These are phyloP conservation scores for Eubasilissa regina DNA, from an alignment of 1,140 invertebrate species.

Conservation along the genomic window DNA sequence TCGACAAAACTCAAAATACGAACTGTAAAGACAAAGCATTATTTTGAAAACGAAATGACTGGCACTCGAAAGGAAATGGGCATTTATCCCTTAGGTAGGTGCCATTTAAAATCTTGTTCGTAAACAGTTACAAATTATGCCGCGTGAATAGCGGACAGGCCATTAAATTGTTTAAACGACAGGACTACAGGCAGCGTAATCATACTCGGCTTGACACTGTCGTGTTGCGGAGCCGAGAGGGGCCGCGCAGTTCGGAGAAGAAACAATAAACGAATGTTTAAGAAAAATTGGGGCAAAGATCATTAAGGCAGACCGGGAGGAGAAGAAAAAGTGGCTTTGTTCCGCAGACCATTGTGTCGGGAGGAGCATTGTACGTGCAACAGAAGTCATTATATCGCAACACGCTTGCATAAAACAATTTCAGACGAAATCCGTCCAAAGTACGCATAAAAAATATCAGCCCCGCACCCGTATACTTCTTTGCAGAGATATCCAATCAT, in stretches of 20 bases:
- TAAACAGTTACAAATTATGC: conserved; percentile 8
- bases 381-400: conserved; percentile 43
- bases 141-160: conserved; percentile 6
- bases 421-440: conserved; percentile 26
- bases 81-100: conserved; percentile 8
- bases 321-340: conserved; percentile 19
- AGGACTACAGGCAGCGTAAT: conserved; percentile 25
- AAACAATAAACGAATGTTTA: conserved; percentile 38
- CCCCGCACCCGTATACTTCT: conserved; percentile 10
- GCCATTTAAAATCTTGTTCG: neutral
- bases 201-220: conserved; percentile 10
- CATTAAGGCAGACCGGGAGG: conserved; percentile 42
- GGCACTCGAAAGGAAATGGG: conserved; percentile 12
- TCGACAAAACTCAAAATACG: too few relatives aligned
- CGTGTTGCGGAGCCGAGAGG: neutral
- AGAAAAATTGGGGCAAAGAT: conserved; percentile 49
- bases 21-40: too few relatives aligned
- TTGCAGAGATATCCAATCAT: conserved; percentile 3
- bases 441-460: conserved; percentile 27
- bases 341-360: conserved; percentile 2
- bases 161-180: conserved; percentile 14
- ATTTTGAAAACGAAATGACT: too few relatives aligned
- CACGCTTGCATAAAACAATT: conserved; percentile 49
- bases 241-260: conserved; percentile 19
- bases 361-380: conserved; percentile 12